A percentile compares a stretch with the other conserved stretches of the same genome.
Conservation (phyloP, 2,113 vertebrate species). For the Tychaedon coryphoeus region DNA sequence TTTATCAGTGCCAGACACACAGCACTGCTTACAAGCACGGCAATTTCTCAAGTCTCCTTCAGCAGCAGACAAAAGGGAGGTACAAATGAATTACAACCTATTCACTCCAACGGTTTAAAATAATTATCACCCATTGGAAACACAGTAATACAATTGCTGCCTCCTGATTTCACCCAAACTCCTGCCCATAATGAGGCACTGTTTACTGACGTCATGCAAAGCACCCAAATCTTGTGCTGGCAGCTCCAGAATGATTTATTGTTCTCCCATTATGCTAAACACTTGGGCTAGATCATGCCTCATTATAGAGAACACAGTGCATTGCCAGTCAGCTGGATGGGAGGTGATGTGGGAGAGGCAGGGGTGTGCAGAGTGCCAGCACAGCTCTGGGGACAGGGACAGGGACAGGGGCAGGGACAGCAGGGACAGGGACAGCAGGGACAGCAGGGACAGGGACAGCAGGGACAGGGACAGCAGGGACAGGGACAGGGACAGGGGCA, state of each 20-base stretch:
- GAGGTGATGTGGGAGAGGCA: not conserved
- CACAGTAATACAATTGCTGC: not conserved
- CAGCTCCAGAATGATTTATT: slow-evolving; percentile 49
- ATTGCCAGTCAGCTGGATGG: not conserved
- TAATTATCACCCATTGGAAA: slow-evolving; percentile 43
- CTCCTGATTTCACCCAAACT: slow-evolving; percentile 25
- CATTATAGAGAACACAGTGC: slow-evolving; percentile 60
- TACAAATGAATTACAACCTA: slow-evolving; percentile 20
- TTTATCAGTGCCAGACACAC: slow-evolving; percentile 62
- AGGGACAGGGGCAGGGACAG: no score
- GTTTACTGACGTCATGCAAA: slow-evolving; percentile 38
- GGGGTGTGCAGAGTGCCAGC: not conserved
- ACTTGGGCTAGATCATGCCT: slow-evolving; percentile 20
- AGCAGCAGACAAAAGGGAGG: slow-evolving; percentile 4
- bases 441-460: no score
- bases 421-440: no score
- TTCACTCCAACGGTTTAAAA: slow-evolving; percentile 30
- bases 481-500: no score
- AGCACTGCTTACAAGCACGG: not conserved
- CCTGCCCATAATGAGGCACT: not conserved
- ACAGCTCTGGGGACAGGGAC: not conserved
- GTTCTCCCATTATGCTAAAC: slow-evolving; percentile 58
- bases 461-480: no score
- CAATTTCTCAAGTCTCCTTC: slow-evolving; percentile 25
- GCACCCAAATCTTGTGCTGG: not conserved